Conservation (phyloP, 2,113 vertebrate species). For the Rynchops niger region DNA sequence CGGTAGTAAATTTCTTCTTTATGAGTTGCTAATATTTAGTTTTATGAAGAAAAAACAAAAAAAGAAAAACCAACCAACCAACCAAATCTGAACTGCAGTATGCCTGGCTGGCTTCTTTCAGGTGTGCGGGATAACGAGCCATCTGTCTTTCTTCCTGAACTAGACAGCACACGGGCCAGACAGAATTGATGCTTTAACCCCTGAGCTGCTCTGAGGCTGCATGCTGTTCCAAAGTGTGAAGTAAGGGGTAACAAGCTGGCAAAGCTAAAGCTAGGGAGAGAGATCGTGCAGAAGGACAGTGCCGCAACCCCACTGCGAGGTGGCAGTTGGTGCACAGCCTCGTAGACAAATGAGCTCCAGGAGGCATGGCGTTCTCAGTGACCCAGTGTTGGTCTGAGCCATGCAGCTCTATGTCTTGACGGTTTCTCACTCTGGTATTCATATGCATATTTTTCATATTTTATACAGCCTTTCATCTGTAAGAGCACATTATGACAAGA, state of each 20-base stretch:
- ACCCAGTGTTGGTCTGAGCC: neutral
- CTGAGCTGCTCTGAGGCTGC: neutral
- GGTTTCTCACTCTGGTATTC: neutral
- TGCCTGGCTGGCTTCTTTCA: neutral
- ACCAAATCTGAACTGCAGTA: neutral
- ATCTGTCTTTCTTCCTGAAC: neutral
- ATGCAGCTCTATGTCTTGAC: no score
- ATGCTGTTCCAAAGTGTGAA: neutral
- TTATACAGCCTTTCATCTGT: neutral
- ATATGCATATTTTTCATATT: neutral
- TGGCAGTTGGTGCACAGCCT: neutral
- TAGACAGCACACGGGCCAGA: neutral
- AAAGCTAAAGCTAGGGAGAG: neutral
- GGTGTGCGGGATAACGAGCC: neutral
- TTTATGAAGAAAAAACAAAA: neutral
- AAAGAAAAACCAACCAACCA: no score
- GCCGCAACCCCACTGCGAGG: accelerated
- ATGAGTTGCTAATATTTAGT: neutral
- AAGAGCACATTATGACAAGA: neutral
- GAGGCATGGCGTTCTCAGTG: neutral
- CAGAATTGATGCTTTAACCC: neutral
- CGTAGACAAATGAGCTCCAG: neutral
- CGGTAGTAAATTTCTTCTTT: neutral
- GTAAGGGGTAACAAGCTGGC: neutral
- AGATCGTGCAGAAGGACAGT: accelerated